A percentile compares a stretch with the other conserved stretches of the same genome.
phyloP scores from a whole-genome alignment of 2,797 vertebrate genomes.

The Meriones psammophilus region DNA sequence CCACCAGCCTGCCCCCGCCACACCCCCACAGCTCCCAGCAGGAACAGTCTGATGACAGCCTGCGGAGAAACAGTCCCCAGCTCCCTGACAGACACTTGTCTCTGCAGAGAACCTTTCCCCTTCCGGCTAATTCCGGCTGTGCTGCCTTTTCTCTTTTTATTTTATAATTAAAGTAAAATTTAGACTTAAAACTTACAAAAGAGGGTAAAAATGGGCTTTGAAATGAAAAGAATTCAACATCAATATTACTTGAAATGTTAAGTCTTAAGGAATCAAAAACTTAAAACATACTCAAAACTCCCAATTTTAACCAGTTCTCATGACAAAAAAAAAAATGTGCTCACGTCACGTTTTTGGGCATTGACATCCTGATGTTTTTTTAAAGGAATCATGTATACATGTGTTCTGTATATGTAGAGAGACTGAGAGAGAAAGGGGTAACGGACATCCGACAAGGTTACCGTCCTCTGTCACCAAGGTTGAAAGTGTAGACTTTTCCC shows the following conservation, averaged over 20 bases:
- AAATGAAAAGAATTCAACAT: not conserved
- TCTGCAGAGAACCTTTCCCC: not conserved
- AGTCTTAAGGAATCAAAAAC: constrained; percentile 11
- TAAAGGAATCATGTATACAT: not conserved
- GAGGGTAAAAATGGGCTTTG: not conserved
- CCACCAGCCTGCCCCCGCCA: not conserved
- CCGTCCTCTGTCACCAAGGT: not conserved
- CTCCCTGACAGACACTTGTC: not conserved
- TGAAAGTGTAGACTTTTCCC: not conserved
- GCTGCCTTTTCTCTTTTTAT: not conserved
- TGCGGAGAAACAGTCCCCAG: not conserved
- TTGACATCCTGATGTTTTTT: not conserved
- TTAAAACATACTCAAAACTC: not conserved
- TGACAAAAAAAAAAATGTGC: not conserved
- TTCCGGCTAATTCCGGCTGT: not conserved
- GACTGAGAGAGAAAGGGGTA: not conserved
- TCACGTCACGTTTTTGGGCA: constrained; percentile 5
- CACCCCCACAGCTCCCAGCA: not conserved
- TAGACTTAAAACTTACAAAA: constrained; percentile 40
- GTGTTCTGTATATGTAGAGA: not conserved
- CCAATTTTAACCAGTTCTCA: constrained; percentile 42
- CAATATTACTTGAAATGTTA: not conserved
- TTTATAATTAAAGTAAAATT: constrained; percentile 51
- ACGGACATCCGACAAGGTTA: not conserved
- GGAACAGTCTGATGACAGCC: not conserved